Conservation (phyloP, 2,888 invertebrate species). For the Capitulum mitella region DNA sequence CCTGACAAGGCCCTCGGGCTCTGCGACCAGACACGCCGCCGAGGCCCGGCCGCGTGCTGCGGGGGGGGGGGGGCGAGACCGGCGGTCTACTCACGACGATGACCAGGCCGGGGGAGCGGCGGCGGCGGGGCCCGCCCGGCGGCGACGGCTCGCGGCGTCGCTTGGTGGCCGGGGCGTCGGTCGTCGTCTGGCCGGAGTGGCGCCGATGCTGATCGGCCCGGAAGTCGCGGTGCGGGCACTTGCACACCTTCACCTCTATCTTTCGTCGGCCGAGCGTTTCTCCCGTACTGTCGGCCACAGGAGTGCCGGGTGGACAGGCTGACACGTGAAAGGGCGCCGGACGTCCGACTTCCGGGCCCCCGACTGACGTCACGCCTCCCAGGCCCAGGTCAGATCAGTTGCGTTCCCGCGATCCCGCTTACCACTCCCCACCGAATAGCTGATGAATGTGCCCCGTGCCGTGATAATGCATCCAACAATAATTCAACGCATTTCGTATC, state of each 20-base stretch:
- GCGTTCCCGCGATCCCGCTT: no score
- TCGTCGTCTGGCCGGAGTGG: background rate
- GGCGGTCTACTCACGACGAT: background rate
- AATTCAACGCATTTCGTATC: no score
- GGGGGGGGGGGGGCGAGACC: no score
- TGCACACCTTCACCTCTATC: background rate
- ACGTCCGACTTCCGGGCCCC: no score
- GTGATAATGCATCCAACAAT: no score
- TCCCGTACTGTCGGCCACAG: background rate
- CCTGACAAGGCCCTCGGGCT: no score
- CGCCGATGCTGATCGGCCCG: background rate
- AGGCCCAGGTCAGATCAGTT: background rate
- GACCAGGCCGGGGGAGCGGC: background rate
- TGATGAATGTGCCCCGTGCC: no score
- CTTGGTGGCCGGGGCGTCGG: background rate
- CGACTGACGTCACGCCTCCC: no score
- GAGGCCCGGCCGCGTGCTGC: no score
- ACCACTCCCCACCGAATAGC: no score
- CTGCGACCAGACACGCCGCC: no score
- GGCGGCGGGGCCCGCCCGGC: background rate
- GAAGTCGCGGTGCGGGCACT: background rate
- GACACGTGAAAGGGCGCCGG: background rate
- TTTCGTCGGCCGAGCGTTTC: background rate
- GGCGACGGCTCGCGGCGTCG: background rate
- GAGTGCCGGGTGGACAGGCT: background rate